These are phyloP conservation scores for Cheirogaleus major DNA, from an alignment of 2,797 vertebrate genomes.

Conservation along the genomic window DNA sequence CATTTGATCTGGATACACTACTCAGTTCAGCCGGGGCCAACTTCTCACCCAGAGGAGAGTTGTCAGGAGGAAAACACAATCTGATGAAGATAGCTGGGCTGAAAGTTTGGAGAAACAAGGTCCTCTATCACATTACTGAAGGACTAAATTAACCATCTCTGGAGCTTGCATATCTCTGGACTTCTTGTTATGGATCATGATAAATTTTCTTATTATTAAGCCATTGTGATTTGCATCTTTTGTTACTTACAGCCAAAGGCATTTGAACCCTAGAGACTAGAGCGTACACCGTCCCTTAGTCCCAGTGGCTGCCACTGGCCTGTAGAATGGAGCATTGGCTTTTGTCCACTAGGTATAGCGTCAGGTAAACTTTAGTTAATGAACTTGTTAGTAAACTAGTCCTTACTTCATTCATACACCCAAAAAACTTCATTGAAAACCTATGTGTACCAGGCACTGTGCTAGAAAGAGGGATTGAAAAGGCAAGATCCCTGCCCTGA, in stretches of 20 bases:
- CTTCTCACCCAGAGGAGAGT: not conserved
- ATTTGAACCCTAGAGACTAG: fast-evolving
- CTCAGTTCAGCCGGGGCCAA: too few species aligned
- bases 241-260: not conserved
- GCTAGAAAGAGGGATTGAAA: not conserved
- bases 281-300: too few species aligned
- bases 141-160: not conserved
- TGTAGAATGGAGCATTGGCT: not conserved
- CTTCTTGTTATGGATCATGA: not conserved
- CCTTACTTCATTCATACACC: not conserved
- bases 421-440: not conserved
- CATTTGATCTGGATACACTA: not conserved
- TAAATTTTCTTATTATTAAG: not conserved
- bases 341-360: not conserved
- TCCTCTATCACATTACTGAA: not conserved
- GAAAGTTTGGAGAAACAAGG: not conserved
- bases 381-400: not conserved
- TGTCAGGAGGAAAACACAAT: not conserved
- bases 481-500: too few species aligned
- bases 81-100: not conserved
- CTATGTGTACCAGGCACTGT: not conserved
- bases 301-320: not conserved
- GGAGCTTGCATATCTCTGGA: not conserved
- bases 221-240: not conserved
- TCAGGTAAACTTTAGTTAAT: not conserved